A percentile compares a stretch with the other conserved stretches of the same genome.
Conservation (phyloP, 2,797 vertebrate genomes). For the Netta rufina region DNA sequence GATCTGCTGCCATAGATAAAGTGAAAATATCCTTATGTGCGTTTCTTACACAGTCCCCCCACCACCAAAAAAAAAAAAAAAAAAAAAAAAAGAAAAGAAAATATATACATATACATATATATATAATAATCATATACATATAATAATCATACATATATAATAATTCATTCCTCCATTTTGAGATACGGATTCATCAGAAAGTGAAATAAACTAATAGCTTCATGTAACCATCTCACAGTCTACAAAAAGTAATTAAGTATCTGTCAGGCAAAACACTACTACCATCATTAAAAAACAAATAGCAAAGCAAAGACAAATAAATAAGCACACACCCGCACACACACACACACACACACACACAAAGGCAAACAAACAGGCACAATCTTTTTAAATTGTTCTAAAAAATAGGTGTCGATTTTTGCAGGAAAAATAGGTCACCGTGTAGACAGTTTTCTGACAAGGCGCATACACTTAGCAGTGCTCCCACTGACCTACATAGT, state of each 20-base stretch:
- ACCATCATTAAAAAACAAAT: background rate
- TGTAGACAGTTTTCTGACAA: too few relatives aligned
- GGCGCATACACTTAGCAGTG: accelerated
- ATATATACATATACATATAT: too few relatives aligned
- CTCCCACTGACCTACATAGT: background rate
- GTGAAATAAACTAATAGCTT: background rate
- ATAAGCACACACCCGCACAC: too few relatives aligned
- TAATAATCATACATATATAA: too few relatives aligned
- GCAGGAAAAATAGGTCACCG: background rate
- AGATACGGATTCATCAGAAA: background rate
- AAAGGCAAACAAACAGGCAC: background rate
- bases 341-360: too few relatives aligned
- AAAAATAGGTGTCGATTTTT: background rate
- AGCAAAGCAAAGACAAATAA: background rate
- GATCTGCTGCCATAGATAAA: background rate
- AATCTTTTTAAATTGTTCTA: background rate
- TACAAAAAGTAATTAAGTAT: background rate
- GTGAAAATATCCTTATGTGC: background rate
- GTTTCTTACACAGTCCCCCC: background rate
- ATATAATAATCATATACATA: too few relatives aligned
- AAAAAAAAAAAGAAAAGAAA: too few relatives aligned
- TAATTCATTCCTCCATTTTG: background rate
- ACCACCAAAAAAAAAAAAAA: too few relatives aligned
- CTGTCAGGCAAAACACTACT: background rate
- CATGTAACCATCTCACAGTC: background rate